Conservation (phyloP, 2,113 vertebrate genomes). For the Zapus hudsonius region DNA sequence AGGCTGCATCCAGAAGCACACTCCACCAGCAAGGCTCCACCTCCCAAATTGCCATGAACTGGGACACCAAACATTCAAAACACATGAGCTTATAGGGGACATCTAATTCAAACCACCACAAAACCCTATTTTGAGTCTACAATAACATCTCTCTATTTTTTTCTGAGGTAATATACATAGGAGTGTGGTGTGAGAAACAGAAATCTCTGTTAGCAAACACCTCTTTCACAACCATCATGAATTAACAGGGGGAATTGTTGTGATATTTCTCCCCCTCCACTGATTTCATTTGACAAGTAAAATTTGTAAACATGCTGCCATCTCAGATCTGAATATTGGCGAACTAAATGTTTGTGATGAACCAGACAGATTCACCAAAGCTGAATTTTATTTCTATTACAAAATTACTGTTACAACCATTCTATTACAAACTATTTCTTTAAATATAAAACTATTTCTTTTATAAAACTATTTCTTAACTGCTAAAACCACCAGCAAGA, state of each 20-base stretch:
- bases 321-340: constrained; percentile 23
- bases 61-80: too few species aligned
- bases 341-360: constrained; percentile 51
- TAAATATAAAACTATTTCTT: too few species aligned
- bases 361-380: constrained; percentile 18
- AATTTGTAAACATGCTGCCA: constrained; percentile 55
- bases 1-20: too few species aligned
- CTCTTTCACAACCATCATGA: neutral
- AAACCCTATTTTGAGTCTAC: constrained; percentile 5
- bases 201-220: constrained; percentile 47
- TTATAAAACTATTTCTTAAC: too few species aligned
- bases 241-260: constrained; percentile 25
- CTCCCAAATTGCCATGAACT: too few species aligned
- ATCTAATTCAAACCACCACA: too few species aligned
- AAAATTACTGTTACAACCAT: neutral
- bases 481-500: too few species aligned
- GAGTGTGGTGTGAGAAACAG: constrained; percentile 16
- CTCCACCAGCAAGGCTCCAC: too few species aligned
- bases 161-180: neutral
- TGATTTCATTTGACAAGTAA: constrained; percentile 37
- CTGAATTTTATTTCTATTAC: constrained; percentile 56
- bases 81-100: too few species aligned
- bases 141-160: neutral
- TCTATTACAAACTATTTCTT: too few species aligned
- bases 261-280: neutral